Evolutionary conservation across 1,140 invertebrate genomes (phyloP).

Genomic region (Hormaphis cornu): DNA sequence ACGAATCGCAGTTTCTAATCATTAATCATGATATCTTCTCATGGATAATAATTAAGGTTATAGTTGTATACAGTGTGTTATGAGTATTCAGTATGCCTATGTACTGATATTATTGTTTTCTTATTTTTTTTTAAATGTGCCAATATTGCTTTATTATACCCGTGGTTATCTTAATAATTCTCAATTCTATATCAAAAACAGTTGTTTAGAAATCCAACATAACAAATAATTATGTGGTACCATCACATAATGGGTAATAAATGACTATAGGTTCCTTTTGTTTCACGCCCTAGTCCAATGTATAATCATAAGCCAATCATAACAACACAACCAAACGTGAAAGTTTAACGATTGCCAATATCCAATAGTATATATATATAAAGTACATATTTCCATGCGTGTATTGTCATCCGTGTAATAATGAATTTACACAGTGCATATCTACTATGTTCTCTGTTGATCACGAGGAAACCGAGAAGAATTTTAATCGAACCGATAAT

Average conservation of each 20-base stretch:
- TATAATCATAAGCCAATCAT: background rate
- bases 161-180: background rate
- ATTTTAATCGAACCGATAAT: too few species aligned
- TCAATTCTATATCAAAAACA: background rate
- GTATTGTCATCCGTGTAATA: background rate
- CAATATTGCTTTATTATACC: background rate
- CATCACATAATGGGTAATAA: background rate
- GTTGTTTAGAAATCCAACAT: slow-evolving; percentile 9
- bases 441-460: too few species aligned
- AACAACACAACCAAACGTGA: background rate
- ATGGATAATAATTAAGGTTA: too few species aligned
- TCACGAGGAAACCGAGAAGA: too few species aligned
- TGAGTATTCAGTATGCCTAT: too few species aligned
- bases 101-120: too few species aligned
- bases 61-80: too few species aligned
- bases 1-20: too few species aligned
- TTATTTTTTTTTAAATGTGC: background rate
- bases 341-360: background rate
- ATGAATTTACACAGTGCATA: too few species aligned
- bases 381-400: background rate
- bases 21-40: too few species aligned
- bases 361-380: background rate
- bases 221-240: background rate
- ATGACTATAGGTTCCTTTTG: slow-evolving; percentile 13
- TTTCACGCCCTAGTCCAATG: background rate